Evolutionary conservation across 2,888 invertebrate species (phyloP).

Genomic region (Tenthredo amoena): DNA sequence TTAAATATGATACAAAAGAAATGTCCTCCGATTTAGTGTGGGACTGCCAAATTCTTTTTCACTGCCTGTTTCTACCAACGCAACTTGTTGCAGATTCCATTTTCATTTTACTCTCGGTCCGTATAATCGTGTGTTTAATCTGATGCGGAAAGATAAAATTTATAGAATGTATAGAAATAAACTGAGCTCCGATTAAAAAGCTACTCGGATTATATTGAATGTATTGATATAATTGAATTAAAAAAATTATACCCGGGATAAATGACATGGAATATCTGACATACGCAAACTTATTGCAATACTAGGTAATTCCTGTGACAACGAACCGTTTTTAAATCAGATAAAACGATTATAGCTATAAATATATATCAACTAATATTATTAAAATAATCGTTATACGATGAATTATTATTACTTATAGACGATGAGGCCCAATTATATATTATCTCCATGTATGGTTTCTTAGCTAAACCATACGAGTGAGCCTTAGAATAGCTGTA

Average conservation of each 20-base stretch:
- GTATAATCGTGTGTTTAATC: not conserved
- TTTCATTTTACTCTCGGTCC: not conserved
- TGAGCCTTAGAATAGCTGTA: not conserved
- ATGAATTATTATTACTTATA: slow-evolving; percentile 23
- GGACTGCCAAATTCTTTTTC: not conserved
- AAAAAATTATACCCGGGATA: not conserved
- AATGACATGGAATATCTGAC: not conserved
- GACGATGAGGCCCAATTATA: not conserved
- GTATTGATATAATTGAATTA: not conserved
- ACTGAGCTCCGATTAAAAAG: not conserved
- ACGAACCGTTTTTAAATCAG: not conserved
- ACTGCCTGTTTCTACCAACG: not conserved
- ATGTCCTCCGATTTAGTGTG: not conserved
- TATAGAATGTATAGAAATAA: not conserved
- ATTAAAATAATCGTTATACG: not conserved
- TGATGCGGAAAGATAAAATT: not conserved
- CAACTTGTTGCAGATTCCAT: no score
- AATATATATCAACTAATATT: not conserved
- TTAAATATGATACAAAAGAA: not conserved
- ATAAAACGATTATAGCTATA: not conserved
- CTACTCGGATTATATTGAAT: not conserved
- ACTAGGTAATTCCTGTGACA: not conserved
- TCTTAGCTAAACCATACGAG: not conserved
- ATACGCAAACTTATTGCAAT: slow-evolving; percentile 27
- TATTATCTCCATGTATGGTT: not conserved